Evolutionary conservation across 1,140 invertebrate genomes (phyloP).

Genomic region (Sitobion miscanthi): DNA sequence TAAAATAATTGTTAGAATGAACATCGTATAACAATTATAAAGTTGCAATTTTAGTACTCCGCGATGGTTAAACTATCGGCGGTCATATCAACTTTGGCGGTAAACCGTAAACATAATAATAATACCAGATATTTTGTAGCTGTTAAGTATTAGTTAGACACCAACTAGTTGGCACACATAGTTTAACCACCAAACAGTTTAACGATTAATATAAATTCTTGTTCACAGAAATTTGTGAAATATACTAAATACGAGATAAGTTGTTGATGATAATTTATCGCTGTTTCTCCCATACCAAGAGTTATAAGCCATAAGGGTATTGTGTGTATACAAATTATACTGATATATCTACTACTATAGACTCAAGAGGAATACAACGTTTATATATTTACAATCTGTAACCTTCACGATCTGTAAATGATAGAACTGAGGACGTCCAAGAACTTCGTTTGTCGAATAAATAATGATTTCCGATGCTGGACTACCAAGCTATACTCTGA

Average conservation of each 20-base stretch:
- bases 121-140: background rate
- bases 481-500: background rate
- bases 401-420: too few relatives aligned
- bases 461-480: background rate
- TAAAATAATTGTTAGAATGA: background rate
- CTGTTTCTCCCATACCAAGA: background rate
- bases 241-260: background rate
- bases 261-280: background rate
- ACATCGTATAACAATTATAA: background rate
- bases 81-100: background rate
- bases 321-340: background rate
- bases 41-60: background rate
- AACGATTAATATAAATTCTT: background rate
- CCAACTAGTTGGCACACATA: background rate
- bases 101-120: background rate
- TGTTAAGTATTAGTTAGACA: background rate
- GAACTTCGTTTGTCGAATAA: background rate
- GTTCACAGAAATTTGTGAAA: background rate
- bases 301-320: background rate
- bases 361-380: too few relatives aligned
- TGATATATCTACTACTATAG: background rate
- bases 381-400: too few relatives aligned
- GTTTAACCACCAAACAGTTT: background rate
- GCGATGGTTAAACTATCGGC: background rate
- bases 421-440: background rate